Evolutionary conservation across 2,888 invertebrate genomes (phyloP), one percentile per base, ranked within the genome.

Genomic region (Pyrocoelia pectoralis): DNA sequence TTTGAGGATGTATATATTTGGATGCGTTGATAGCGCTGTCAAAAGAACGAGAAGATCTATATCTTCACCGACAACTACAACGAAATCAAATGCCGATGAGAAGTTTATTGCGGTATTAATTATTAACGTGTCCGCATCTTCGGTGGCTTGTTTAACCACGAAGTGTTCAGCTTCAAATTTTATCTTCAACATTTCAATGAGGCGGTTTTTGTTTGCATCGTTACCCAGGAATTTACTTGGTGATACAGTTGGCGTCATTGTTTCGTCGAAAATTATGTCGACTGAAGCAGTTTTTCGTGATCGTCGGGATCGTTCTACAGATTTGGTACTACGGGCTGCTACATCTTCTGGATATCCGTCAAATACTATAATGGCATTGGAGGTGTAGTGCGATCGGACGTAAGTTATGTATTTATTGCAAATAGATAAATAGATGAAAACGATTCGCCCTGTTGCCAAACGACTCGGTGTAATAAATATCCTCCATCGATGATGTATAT

Each of bases 301-400:
- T 66, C 71, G 62, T 64, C 70, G 66, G 49, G 50, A 65, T 68
- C 70, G 67, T 58, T 74, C 69, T 19, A 65, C 67, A 67, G 52
- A 68, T 70, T 72, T 73, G 41, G 68, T 70, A 70, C 67, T 65
- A 50, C 51, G 55, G 52, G 28, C 29, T 61, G 56, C 67, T 62
- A 63, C 63, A 61, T n/a, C n/a, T n/a, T 72, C 62, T 14, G 68
- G 68, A 70, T 73, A 74, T 56, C 72, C 73, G 46, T 68, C 66
- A 48, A 67, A 69, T 43, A 73, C 53, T 28, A 40, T n/a, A 8
- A 53, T 53, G 18, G 40, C 53, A 28, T 14, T 64, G 43, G 66
- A 61, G 55, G 57, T 65, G 63, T 70, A 71, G 12, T 71, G 19
- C 19, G 24, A 57, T 60, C 53, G 50, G 51, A 74, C 68, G 65